Evolutionary conservation across 2,888 invertebrate genomes (phyloP).

Genomic region (Hemicrepidius hirtus): DNA sequence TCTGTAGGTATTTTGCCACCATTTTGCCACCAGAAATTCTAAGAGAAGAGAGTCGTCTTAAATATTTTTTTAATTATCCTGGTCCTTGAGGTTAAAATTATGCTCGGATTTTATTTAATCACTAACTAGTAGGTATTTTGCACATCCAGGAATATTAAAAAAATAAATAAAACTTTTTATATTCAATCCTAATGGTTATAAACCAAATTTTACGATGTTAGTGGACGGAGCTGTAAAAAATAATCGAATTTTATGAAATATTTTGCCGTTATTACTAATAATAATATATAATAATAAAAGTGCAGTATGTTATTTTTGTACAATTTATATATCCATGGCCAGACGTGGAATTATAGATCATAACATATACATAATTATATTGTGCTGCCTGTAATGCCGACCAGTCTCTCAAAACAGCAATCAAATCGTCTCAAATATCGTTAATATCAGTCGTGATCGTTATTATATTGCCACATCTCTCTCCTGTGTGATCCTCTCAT

Average conservation of each 20-base stretch:
- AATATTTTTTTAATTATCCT: too few relatives aligned
- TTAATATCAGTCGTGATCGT: constrained; percentile 59
- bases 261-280: constrained; percentile 56
- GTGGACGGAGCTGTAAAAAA: constrained; percentile 40
- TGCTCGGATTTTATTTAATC: background rate
- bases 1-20: too few relatives aligned
- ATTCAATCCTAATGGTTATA: constrained; percentile 12
- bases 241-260: constrained; percentile 45
- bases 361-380: constrained; percentile 66
- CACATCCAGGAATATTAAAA: background rate
- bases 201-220: constrained; percentile 20
- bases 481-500: constrained; percentile 34
- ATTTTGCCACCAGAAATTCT: too few relatives aligned
- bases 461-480: constrained; percentile 55
- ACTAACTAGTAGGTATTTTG: background rate
- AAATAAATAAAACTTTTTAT: constrained; percentile 18
- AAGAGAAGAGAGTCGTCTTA: too few relatives aligned
- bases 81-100: background rate
- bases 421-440: constrained; percentile 59
- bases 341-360: constrained; percentile 65
- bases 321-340: constrained; percentile 62
- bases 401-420: constrained; percentile 52
- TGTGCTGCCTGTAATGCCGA: constrained; percentile 58
- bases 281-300: constrained; percentile 63
- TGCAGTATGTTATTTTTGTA: constrained; percentile 60